These are phyloP conservation scores for Ophion ellenae DNA, from an alignment of 2,888 invertebrate genomes.

Conservation along the genomic window DNA sequence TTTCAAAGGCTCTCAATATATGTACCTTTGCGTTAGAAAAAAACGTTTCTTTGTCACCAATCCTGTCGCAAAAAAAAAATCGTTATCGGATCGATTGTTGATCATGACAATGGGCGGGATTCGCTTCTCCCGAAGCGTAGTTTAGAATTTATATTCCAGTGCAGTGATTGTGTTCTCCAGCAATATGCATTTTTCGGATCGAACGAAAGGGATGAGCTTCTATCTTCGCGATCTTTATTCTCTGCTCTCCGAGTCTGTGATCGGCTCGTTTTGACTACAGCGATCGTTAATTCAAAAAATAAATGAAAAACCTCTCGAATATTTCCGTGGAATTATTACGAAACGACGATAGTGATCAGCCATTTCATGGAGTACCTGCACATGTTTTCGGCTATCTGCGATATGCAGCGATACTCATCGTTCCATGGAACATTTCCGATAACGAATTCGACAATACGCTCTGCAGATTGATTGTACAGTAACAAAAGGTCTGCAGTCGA, in stretches of 20 bases:
- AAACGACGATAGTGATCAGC: not conserved
- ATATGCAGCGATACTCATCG: slow-evolving; percentile 9
- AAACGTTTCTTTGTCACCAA: too few relatives aligned
- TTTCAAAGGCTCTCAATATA: too few relatives aligned
- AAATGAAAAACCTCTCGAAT: not conserved
- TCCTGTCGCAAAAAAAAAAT: too few relatives aligned
- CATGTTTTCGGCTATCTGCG: not conserved
- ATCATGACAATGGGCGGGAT: not conserved
- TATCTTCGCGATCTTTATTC: slow-evolving; percentile 15
- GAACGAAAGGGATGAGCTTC: not conserved
- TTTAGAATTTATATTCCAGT: not conserved
- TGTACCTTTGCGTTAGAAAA: too few relatives aligned
- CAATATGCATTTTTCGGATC: not conserved
- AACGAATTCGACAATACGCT: slow-evolving; percentile 9
- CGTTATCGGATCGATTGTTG: not conserved
- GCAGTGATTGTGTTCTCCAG: not conserved
- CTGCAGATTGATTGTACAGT: not conserved
- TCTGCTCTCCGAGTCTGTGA: slow-evolving; percentile 1
- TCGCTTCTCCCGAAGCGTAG: not conserved
- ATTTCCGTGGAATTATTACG: not conserved
- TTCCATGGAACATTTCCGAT: not conserved
- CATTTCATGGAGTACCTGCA: not conserved
- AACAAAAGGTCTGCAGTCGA: not conserved
- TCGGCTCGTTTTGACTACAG: not conserved
- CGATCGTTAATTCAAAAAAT: slow-evolving; percentile 1